Evolutionary conservation across 1,140 invertebrate genomes (phyloP).

Genomic region (Grapholita molesta): DNA sequence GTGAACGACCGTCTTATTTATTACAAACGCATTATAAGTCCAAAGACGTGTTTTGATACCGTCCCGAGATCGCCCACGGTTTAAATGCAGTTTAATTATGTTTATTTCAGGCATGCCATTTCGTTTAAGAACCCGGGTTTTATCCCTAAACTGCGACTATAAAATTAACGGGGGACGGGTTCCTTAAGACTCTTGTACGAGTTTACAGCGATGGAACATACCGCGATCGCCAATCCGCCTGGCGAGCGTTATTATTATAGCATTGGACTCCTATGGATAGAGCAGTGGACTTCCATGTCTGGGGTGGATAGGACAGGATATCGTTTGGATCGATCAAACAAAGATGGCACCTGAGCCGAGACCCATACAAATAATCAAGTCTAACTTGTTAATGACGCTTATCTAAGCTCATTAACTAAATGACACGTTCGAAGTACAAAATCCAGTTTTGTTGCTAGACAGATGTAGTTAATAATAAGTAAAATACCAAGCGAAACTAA

Average conservation of each 20-base stretch:
- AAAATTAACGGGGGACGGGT: too few relatives aligned
- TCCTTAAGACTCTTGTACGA: too few relatives aligned
- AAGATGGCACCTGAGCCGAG: background rate
- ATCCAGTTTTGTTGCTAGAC: background rate
- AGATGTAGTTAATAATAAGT: background rate
- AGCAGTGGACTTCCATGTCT: too few relatives aligned
- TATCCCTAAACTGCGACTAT: too few relatives aligned
- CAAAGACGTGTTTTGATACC: constrained; percentile 33
- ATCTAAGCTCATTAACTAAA: background rate
- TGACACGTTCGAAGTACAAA: background rate
- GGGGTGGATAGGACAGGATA: too few relatives aligned
- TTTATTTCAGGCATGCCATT: constrained; percentile 11
- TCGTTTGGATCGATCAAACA: constrained; percentile 1
- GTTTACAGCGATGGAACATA: too few relatives aligned
- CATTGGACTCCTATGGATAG: too few relatives aligned
- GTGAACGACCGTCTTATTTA: constrained; percentile 42
- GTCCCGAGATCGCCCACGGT: constrained; percentile 1
- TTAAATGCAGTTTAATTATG: constrained; percentile 14
- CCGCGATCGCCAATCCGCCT: too few relatives aligned
- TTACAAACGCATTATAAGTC: constrained; percentile 37
- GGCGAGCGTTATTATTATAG: too few relatives aligned
- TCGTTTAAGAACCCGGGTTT: too few relatives aligned
- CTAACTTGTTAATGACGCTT: background rate
- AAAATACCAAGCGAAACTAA: background rate
- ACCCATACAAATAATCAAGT: background rate